Evolutionary conservation across 2,888 invertebrate species (phyloP).

Genomic region (Hoplodrina blanda): DNA sequence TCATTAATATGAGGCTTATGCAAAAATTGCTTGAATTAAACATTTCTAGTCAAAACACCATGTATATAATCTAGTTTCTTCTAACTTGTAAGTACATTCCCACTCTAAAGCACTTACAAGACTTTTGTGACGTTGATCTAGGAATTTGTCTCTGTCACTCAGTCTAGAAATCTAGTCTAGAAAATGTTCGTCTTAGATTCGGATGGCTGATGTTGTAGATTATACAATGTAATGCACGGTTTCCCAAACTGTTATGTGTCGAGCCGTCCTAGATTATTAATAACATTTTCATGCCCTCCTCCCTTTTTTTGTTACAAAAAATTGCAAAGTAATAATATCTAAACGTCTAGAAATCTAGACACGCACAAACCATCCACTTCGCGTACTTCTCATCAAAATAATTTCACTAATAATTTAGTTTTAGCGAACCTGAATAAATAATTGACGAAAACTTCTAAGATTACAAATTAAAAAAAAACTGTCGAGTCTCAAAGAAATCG

Average conservation of each 20-base stretch:
- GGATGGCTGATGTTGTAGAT: slow-evolving; percentile 17
- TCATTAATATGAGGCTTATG: too few species aligned
- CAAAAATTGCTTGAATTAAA: too few species aligned
- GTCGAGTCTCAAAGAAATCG: slow-evolving; percentile 10
- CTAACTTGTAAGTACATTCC: neutral
- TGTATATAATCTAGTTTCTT: neutral
- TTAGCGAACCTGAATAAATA: slow-evolving; percentile 10
- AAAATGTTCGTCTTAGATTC: slow-evolving; percentile 19
- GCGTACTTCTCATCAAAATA: slow-evolving; percentile 7
- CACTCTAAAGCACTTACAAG: slow-evolving; percentile 11
- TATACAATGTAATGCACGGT: neutral
- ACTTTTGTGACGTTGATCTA: slow-evolving; percentile 24
- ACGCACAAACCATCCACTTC: neutral
- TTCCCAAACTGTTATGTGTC: too few species aligned
- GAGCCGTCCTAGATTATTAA: too few species aligned
- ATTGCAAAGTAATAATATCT: too few species aligned
- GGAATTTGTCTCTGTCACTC: slow-evolving; percentile 51
- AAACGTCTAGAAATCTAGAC: slow-evolving; percentile 5
- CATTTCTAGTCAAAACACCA: too few species aligned
- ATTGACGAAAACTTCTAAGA: slow-evolving; percentile 12
- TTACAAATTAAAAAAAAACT: slow-evolving; percentile 23
- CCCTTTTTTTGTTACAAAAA: too few species aligned
- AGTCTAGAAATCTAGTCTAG: slow-evolving; percentile 8
- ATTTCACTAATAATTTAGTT: slow-evolving; percentile 3
- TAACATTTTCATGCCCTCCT: too few species aligned